These are phyloP conservation scores for Parazoanthus darwini DNA, from an alignment of 92 coral and sea anemone species.

Conservation along the genomic window DNA sequence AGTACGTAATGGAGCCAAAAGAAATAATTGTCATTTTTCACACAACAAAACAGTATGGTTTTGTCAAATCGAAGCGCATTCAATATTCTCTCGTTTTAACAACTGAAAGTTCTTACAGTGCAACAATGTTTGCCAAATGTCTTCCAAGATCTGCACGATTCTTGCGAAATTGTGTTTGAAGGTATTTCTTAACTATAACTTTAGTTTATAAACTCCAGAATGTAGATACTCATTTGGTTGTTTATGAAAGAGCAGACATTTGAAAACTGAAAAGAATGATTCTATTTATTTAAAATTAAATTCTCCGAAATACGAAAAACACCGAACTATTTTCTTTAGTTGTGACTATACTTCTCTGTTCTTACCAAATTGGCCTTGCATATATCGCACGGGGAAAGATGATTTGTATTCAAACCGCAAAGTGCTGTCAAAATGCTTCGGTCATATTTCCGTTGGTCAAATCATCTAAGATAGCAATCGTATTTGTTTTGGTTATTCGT, in stretches of 20 bases:
- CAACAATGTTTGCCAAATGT: neutral
- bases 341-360: neutral
- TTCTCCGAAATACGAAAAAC: neutral
- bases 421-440: neutral
- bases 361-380: neutral
- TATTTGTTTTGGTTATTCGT: neutral
- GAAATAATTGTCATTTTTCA: neutral
- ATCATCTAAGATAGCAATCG: neutral
- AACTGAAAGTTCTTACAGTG: neutral
- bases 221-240: neutral
- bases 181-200: neutral
- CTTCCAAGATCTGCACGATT: neutral
- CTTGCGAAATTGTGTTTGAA: neutral
- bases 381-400: neutral
- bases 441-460: neutral
- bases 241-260: neutral
- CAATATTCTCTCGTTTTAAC: neutral
- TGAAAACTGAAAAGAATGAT: neutral
- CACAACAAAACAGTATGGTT: neutral
- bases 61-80: neutral
- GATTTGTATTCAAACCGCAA: neutral
- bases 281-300: conserved; percentile 9
- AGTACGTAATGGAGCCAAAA: neutral
- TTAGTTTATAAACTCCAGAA: neutral
- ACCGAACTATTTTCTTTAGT: neutral